Percentiles rank a stretch among this genome's conserved stretches.
Evolutionary conservation across 2,888 invertebrate genomes (phyloP).

Genomic region (Entomobrya proxima): DNA sequence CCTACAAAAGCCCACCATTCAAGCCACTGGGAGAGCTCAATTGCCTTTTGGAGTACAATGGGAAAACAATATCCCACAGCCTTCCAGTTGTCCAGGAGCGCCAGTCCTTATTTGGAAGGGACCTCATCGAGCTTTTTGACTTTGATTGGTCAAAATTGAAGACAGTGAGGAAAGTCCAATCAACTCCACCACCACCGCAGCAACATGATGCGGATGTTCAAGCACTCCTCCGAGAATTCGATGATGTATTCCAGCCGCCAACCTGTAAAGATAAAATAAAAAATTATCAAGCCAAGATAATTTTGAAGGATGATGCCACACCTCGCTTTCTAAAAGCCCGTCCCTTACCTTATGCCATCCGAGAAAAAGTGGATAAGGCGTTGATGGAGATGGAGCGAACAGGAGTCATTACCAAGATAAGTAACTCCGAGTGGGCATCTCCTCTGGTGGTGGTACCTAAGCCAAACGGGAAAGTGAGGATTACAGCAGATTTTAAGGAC

Average conservation of each 20-base stretch:
- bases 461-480: constrained; percentile 15
- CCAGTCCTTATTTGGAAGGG: constrained; percentile 17
- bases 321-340: constrained; percentile 31
- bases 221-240: neutral
- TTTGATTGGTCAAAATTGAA: neutral
- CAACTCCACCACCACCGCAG: no score
- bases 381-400: neutral
- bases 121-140: constrained; percentile 2
- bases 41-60: neutral
- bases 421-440: constrained; percentile 35
- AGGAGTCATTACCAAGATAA: no score
- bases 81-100: neutral
- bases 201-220: no score
- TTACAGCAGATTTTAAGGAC: no score
- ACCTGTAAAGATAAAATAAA: neutral
- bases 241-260: neutral
- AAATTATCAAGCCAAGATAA: no score
- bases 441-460: constrained; percentile 35
- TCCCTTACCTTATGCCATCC: constrained; percentile 20
- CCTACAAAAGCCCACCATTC: neutral
- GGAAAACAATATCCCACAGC: neutral
- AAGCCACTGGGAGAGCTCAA: neutral
- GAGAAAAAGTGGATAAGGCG: constrained; percentile 24
- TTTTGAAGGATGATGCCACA: constrained; percentile 17
- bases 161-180: neutral